Evolutionary conservation across 2,888 invertebrate species (phyloP).

Genomic region (Meganola albula): DNA sequence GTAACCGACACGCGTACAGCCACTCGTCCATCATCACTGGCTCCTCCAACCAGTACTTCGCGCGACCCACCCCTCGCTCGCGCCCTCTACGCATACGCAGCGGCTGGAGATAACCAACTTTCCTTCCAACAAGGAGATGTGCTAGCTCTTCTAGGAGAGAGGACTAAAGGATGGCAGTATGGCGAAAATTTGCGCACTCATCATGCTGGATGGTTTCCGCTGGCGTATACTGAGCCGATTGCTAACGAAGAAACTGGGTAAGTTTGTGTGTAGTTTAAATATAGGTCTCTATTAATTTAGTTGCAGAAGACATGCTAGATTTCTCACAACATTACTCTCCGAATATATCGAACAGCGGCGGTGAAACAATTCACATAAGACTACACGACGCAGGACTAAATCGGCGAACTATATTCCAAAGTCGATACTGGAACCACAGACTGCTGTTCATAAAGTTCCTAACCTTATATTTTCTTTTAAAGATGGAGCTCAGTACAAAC

Average conservation of each 20-base stretch:
- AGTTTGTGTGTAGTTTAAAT: no score
- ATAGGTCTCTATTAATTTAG: no score
- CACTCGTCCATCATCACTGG: constrained; percentile 82
- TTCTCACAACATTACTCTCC: no score
- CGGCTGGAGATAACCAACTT: constrained; percentile 93
- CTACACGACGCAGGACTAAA: no score
- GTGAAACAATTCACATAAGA: no score
- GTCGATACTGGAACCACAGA: no score
- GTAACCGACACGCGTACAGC: constrained; percentile 55
- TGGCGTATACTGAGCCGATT: constrained; percentile 94
- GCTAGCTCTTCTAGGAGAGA: constrained; percentile 91
- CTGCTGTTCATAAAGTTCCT: no score
- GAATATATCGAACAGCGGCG: no score
- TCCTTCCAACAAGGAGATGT: constrained; percentile 94
- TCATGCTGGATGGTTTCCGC: constrained; percentile 95
- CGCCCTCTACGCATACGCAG: constrained; percentile 93
- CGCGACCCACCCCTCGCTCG: constrained; percentile 88
- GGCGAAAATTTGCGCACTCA: constrained; percentile 96
- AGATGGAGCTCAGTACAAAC: constrained; percentile 68
- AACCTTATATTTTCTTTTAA: no score
- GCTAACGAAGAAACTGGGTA: constrained; percentile 82
- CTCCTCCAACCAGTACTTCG: constrained; percentile 71
- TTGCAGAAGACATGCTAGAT: no score
- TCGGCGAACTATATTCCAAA: no score
- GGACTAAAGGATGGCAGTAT: constrained; percentile 97